These are phyloP conservation scores for Homalodisca vitripennis DNA, from an alignment of 1,140 invertebrate species.

Conservation along the genomic window DNA sequence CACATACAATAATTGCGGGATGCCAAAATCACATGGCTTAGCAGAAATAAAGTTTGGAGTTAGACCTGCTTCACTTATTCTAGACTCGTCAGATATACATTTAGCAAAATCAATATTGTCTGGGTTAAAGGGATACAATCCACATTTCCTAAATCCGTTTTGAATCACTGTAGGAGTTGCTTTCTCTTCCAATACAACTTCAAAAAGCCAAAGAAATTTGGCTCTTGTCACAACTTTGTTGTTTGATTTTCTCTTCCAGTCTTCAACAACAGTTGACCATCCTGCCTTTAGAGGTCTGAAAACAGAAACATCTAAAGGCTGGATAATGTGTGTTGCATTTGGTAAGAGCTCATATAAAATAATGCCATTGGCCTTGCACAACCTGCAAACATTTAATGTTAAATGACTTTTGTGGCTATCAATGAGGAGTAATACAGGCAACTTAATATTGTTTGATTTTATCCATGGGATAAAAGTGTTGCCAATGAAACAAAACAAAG, in stretches of 20 bases:
- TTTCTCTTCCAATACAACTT: not conserved
- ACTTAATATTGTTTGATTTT: slow-evolving; percentile 36
- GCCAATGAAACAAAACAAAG: slow-evolving; percentile 43
- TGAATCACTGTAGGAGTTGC: slow-evolving; percentile 4
- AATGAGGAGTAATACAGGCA: slow-evolving; percentile 43
- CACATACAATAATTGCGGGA: not conserved
- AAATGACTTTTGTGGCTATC: slow-evolving; percentile 45
- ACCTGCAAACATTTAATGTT: slow-evolving; percentile 24
- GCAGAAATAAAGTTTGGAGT: not conserved
- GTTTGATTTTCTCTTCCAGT: slow-evolving; percentile 31
- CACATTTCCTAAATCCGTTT: slow-evolving; percentile 14
- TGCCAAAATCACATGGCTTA: slow-evolving; percentile 8
- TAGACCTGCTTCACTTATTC: not conserved
- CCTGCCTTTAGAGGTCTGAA: slow-evolving; percentile 46
- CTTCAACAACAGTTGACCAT: slow-evolving; percentile 45
- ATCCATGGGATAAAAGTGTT: slow-evolving; percentile 43
- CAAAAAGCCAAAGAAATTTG: not conserved
- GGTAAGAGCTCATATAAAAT: slow-evolving; percentile 38
- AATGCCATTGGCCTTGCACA: slow-evolving; percentile 4
- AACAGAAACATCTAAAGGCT: slow-evolving; percentile 48
- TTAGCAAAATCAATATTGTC: not conserved
- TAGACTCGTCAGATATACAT: slow-evolving; percentile 4
- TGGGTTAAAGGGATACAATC: slow-evolving; percentile 6
- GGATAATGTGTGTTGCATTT: slow-evolving; percentile 50
- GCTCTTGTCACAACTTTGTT: slow-evolving; percentile 18